These are phyloP conservation scores for Dioctria linearis DNA, from an alignment of 2,888 invertebrate species.

Conservation along the genomic window DNA sequence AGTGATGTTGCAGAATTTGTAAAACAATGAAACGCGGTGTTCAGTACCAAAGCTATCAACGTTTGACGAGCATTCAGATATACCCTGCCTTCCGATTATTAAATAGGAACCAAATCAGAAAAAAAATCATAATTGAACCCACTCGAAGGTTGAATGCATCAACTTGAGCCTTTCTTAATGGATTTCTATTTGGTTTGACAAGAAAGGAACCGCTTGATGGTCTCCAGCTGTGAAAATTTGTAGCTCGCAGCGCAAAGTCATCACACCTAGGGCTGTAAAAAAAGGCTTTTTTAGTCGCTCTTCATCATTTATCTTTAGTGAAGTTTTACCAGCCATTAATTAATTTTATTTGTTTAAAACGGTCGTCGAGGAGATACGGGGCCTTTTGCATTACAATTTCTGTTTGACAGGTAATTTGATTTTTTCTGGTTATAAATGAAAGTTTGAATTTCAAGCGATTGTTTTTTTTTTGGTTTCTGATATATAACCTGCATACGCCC, in stretches of 20 bases:
- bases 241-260: slow-evolving; percentile 54
- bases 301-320: slow-evolving; percentile 50
- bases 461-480: slow-evolving; percentile 10
- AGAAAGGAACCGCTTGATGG: slow-evolving; percentile 51
- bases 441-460: slow-evolving; percentile 1
- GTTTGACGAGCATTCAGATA: slow-evolving; percentile 28
- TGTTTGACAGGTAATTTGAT: slow-evolving; percentile 46
- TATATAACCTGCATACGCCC: slow-evolving; percentile 21
- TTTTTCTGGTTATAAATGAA: slow-evolving; percentile 42
- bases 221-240: slow-evolving; percentile 55
- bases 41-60: slow-evolving; percentile 31
- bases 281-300: slow-evolving; percentile 33
- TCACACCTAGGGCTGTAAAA: slow-evolving; percentile 51
- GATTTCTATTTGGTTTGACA: slow-evolving; percentile 53
- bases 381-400: slow-evolving; percentile 10
- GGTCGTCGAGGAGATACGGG: slow-evolving; percentile 10
- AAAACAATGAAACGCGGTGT: slow-evolving; percentile 33
- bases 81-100: slow-evolving; percentile 18
- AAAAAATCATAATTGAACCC: slow-evolving; percentile 44
- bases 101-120: slow-evolving; percentile 3
- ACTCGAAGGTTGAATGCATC: slow-evolving; percentile 47
- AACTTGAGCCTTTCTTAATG: slow-evolving; percentile 43
- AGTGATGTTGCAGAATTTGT: slow-evolving; percentile 21
- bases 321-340: slow-evolving; percentile 50
- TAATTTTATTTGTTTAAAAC: slow-evolving; percentile 54